Conservation (phyloP, 2,113 vertebrate species). For the Lampris megalopsis region DNA sequence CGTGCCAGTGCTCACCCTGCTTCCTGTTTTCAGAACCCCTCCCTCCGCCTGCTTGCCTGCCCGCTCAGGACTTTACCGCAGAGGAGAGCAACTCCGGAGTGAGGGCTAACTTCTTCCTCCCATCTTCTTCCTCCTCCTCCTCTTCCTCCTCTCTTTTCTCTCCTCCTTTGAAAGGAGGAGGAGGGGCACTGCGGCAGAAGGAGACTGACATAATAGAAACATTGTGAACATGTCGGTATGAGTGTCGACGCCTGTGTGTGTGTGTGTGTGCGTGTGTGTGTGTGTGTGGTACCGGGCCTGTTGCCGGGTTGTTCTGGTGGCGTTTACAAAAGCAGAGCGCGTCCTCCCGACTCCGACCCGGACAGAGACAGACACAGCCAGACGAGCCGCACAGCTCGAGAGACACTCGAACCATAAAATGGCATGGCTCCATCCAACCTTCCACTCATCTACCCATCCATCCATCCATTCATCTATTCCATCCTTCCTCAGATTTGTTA, state of each 20-base stretch:
- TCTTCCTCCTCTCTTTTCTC: background rate
- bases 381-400: no score
- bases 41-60: background rate
- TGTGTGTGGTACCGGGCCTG: no score
- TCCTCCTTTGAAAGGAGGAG: slow-evolving; percentile 2
- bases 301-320: background rate
- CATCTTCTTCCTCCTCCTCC: background rate
- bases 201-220: no score
- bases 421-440: no score
- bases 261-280: slow-evolving; percentile 2
- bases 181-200: background rate
- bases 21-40: background rate
- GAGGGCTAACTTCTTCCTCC: no score
- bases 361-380: no score
- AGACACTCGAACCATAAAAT: no score
- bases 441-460: slow-evolving; percentile 10
- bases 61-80: slow-evolving; percentile 19
- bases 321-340: no score
- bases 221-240: no score
- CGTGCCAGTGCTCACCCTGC: slow-evolving; percentile 29
- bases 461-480: slow-evolving; percentile 26
- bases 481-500: slow-evolving; percentile 3
- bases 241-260: slow-evolving; percentile 3
- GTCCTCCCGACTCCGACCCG: no score
- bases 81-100: no score